Evolutionary conservation across 2,797 vertebrate species (phyloP).

Genomic region (Pseudochaenichthys georgianus): DNA sequence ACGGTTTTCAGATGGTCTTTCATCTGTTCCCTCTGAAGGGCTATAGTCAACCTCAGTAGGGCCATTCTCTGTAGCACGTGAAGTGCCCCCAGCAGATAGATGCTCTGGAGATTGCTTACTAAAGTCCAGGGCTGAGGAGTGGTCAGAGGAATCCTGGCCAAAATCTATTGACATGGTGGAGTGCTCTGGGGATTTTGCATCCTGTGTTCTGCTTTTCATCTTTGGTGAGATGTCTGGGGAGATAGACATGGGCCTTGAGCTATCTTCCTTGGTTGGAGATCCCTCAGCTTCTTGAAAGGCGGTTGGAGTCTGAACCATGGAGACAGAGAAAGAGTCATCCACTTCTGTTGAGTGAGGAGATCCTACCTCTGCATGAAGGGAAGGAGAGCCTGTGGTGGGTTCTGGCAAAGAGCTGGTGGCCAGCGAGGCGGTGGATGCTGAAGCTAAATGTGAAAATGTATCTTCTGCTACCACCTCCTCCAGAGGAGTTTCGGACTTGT

Average conservation of each 20-base stretch:
- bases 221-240: slow-evolving; percentile 96
- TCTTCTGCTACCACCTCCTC: slow-evolving; percentile 97
- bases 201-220: slow-evolving; percentile 88
- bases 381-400: slow-evolving; percentile 95
- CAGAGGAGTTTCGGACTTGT: slow-evolving; percentile 94
- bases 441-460: slow-evolving; percentile 96
- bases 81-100: slow-evolving; percentile 75
- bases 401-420: slow-evolving; percentile 97
- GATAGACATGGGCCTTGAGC: slow-evolving; percentile 96
- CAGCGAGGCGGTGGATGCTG: slow-evolving; percentile 94
- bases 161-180: slow-evolving; percentile 93
- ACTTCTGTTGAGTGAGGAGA: slow-evolving; percentile 98
- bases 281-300: slow-evolving; percentile 94
- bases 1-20: slow-evolving; percentile 77
- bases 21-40: slow-evolving; percentile 87
- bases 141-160: slow-evolving; percentile 93
- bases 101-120: slow-evolving; percentile 96
- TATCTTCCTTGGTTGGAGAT: slow-evolving; percentile 95
- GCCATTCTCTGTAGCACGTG: slow-evolving; percentile 93
- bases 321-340: slow-evolving; percentile 98
- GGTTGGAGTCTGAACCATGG: slow-evolving; percentile 96
- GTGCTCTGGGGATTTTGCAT: slow-evolving; percentile 91
- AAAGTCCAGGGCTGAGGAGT: slow-evolving; percentile 95
- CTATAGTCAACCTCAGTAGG: slow-evolving; percentile 96
- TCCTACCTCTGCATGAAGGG: slow-evolving; percentile 95